Percentiles rank a stretch among this genome's conserved stretches.
Conservation (phyloP, 2,888 invertebrate species). For the Pyrrhosoma nymphula region DNA sequence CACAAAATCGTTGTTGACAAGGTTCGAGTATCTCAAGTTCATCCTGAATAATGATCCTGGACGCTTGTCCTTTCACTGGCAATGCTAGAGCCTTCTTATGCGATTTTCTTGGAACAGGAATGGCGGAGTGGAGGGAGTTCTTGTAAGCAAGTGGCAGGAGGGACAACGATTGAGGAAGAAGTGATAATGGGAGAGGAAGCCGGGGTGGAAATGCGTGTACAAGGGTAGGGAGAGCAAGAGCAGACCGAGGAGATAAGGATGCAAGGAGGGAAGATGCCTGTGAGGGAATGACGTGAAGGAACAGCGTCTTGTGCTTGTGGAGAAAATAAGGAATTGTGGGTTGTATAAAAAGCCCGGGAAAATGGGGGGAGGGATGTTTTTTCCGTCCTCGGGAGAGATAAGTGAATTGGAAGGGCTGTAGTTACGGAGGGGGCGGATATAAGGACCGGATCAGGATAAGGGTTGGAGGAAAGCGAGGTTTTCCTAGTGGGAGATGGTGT, state of each 20-base stretch:
- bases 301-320: neutral
- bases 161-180: neutral
- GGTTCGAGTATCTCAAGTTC: too few relatives aligned
- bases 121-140: too few relatives aligned
- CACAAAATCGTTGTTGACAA: too few relatives aligned
- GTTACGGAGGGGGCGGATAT: neutral
- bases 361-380: neutral
- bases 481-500: neutral
- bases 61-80: too few relatives aligned
- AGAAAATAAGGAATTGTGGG: neutral
- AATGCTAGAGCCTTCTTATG: too few relatives aligned
- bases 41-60: too few relatives aligned
- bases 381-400: neutral
- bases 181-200: neutral
- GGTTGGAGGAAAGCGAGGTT: neutral
- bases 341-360: neutral
- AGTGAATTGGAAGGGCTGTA: neutral
- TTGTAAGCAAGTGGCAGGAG: neutral
- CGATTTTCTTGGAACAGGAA: too few relatives aligned
- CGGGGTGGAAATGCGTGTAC: neutral
- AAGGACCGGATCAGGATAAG: neutral
- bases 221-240: neutral
- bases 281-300: neutral
- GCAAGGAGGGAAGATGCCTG: neutral
- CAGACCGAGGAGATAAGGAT: neutral